Evolutionary conservation across 1,140 invertebrate species (phyloP).

Genomic region (Anthonomus grandis): DNA sequence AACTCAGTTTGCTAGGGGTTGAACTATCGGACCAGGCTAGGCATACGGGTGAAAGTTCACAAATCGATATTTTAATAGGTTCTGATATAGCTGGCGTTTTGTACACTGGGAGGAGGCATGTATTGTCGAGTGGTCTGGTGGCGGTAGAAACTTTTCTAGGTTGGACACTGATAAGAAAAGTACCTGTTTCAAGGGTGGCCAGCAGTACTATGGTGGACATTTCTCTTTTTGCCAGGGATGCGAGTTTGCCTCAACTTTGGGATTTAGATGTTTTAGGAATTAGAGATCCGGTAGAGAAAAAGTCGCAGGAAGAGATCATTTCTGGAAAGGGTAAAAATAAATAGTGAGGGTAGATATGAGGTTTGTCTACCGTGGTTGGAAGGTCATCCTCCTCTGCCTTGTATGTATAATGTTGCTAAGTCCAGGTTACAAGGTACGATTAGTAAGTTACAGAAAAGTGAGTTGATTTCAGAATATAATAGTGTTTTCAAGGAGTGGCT

Average conservation of each 20-base stretch:
- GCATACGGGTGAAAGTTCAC: too few species aligned
- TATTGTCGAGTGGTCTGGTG: slow-evolving; percentile 36
- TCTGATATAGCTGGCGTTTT: slow-evolving; percentile 39
- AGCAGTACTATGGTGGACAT: slow-evolving; percentile 1
- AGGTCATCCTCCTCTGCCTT: slow-evolving; percentile 11
- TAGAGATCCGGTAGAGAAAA: slow-evolving; percentile 14
- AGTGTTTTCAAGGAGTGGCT: slow-evolving; percentile 14
- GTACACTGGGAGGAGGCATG: slow-evolving; percentile 32
- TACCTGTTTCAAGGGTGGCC: slow-evolving; percentile 1
- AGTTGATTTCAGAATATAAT: slow-evolving; percentile 1
- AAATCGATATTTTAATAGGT: slow-evolving; percentile 36
- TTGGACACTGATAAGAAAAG: slow-evolving; percentile 42
- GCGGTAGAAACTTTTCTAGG: slow-evolving; percentile 41
- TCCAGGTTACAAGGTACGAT: slow-evolving; percentile 12
- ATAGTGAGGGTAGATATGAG: slow-evolving; percentile 13
- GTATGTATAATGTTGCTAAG: slow-evolving; percentile 12
- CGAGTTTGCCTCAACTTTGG: slow-evolving; percentile 14
- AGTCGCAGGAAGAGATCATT: slow-evolving; percentile 5
- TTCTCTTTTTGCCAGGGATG: slow-evolving; percentile 1
- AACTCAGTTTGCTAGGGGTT: slow-evolving; percentile 4
- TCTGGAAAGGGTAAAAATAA: not conserved
- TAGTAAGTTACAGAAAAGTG: slow-evolving; percentile 8
- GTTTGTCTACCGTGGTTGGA: slow-evolving; percentile 20
- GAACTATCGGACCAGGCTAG: not conserved
- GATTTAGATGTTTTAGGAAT: slow-evolving; percentile 21